Base-by-base conservation (phyloP, 1,140 invertebrate species). In the Neodiprion lecontei region DNA sequence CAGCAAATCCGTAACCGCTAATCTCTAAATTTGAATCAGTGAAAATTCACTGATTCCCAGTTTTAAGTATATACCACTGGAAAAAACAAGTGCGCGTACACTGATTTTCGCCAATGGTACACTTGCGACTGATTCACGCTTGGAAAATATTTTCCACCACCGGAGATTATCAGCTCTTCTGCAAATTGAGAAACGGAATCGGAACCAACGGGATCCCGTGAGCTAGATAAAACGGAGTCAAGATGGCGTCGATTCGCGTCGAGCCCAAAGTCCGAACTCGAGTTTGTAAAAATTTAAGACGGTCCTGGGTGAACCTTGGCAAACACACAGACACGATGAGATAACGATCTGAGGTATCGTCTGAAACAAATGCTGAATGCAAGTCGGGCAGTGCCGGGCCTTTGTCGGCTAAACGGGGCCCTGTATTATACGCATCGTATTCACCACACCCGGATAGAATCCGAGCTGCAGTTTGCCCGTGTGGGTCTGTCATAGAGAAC, bases 291-390 rank as follows among this genome's bases (percentile, higher is more conserved):
- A 61, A 85, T 85, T 82, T 79, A 81, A 83, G 83, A 84, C 49
- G 77, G 70, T 74, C 72, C 66, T 80, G 81, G 67, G 78, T 78
- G 78, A 75, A 82, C 78, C 75, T 81, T 76, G 81, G 76, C 77
- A 77, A 80, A 81, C 79, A 78, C 79, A 75, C 78, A 80, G 83
- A 78, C 72, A 66, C 73, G 74, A 79, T 73, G 75, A 88, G 86
- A 88, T 88, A 86, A 82, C 84, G 82, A 88, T 88, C 87, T 82
- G 83, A 86, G 53, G 84, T 85, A 87, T 87, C 83, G 77, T 79
- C 78, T 81, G 82, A 85, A 88, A 88, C 85, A 87, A 88, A 88
- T 88, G 85, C 84, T 82, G 80, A 86, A 85, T 85, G 82, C 84
- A 84, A 81, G 81, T 84, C 82, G 79, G 78, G 79, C 79, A 82